phyloP scores from a whole-genome alignment of 2,797 vertebrate genomes.

The Coluber constrictor region DNA sequence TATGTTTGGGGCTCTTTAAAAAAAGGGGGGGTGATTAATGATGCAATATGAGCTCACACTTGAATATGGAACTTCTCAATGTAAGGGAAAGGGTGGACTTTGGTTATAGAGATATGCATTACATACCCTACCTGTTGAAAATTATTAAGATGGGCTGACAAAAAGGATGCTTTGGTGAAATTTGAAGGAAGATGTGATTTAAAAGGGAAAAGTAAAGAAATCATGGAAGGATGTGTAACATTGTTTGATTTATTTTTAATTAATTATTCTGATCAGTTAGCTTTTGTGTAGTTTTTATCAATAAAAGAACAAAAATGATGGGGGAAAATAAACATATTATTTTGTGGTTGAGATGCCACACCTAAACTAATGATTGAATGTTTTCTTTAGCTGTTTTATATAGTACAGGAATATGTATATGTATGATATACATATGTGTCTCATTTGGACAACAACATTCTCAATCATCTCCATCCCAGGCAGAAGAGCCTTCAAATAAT shows the following conservation, averaged over 20 bases:
- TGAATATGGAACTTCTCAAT: constrained; percentile 35
- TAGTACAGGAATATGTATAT: not conserved
- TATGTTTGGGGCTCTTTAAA: not conserved
- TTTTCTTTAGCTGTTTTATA: constrained; percentile 49
- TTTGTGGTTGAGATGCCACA: constrained; percentile 70
- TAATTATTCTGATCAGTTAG: constrained; percentile 72
- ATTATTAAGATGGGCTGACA: constrained; percentile 26
- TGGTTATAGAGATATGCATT: constrained; percentile 42
- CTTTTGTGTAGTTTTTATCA: constrained; percentile 82
- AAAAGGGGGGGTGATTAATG: not conserved
- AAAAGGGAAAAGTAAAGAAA: constrained; percentile 27
- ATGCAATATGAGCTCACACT: constrained; percentile 32
- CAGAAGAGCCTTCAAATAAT: not conserved
- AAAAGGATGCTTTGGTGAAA: constrained; percentile 44
- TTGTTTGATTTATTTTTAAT: constrained; percentile 63
- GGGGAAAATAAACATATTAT: constrained; percentile 70
- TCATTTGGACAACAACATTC: not conserved
- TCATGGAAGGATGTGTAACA: constrained; percentile 64
- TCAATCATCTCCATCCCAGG: not conserved
- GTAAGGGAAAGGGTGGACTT: constrained; percentile 24
- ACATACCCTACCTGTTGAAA: constrained; percentile 26
- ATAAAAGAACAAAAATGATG: constrained; percentile 71
- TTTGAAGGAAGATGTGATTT: constrained; percentile 57
- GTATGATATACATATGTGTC: not conserved
- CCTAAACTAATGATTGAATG: constrained; percentile 50